A percentile compares a stretch with the other conserved stretches of the same genome.
These are phyloP conservation scores for Bucorvus abyssinicus DNA, from an alignment of 2,797 vertebrate genomes.

Conservation along the genomic window DNA sequence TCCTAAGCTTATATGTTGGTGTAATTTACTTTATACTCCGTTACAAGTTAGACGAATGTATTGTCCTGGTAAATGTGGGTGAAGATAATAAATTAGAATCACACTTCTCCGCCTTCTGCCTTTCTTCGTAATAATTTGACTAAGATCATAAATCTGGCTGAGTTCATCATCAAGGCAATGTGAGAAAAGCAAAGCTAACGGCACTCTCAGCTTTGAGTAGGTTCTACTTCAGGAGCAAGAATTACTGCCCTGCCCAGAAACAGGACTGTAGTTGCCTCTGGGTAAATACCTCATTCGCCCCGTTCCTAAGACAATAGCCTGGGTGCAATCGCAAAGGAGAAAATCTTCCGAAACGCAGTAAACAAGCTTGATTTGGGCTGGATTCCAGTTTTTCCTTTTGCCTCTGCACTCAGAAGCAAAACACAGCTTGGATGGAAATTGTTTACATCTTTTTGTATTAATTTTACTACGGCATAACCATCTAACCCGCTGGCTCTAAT, in stretches of 20 bases:
- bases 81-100: not conserved
- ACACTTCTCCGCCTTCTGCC: not conserved
- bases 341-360: not conserved
- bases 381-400: not conserved
- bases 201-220: not conserved
- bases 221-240: not conserved
- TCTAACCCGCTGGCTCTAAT: not conserved
- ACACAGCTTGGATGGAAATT: not conserved
- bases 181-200: not conserved
- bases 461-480: not conserved
- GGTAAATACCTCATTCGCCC: not conserved
- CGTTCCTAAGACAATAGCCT: no score
- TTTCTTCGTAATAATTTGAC: not conserved
- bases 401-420: not conserved
- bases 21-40: not conserved
- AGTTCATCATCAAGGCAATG: not conserved
- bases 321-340: rapidly evolving
- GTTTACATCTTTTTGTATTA: not conserved
- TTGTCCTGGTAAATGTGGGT: not conserved
- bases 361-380: not conserved
- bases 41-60: not conserved
- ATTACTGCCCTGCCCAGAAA: not conserved
- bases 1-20: not conserved
- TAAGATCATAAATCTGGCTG: not conserved
- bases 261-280: not conserved